phyloP scores from a whole-genome alignment of 2,888 invertebrate genomes.

The Parasteatoda lunata region DNA sequence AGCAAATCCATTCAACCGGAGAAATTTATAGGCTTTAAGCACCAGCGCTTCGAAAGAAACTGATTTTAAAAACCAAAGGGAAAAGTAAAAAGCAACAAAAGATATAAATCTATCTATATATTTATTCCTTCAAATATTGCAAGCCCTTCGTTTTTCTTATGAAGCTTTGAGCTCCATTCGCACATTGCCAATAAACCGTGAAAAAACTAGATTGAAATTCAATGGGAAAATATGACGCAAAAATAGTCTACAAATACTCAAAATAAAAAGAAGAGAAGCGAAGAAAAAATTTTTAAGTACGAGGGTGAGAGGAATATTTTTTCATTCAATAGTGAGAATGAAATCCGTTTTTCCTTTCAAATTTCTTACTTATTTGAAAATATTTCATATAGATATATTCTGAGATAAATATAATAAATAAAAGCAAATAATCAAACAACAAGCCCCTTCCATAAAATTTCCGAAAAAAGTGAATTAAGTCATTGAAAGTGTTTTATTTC shows the following conservation, averaged over 20 bases:
- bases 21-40: slow-evolving; percentile 51
- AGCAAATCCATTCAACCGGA: neutral
- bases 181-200: slow-evolving; percentile 61
- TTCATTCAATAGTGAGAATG: slow-evolving; percentile 13
- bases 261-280: slow-evolving; percentile 3
- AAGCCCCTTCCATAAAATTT: slow-evolving; percentile 14
- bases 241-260: slow-evolving; percentile 45
- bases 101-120: slow-evolving; percentile 28
- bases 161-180: slow-evolving; percentile 31
- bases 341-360: slow-evolving; percentile 58
- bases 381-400: slow-evolving; percentile 47
- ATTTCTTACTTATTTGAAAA: slow-evolving; percentile 64
- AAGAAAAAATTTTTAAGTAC: slow-evolving; percentile 26
- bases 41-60: slow-evolving; percentile 10
- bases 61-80: slow-evolving; percentile 39
- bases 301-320: slow-evolving; percentile 7
- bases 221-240: slow-evolving; percentile 55
- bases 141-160: slow-evolving; percentile 9
- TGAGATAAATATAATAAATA: slow-evolving; percentile 45
- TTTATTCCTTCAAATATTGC: slow-evolving; percentile 50
- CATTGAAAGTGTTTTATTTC: neutral
- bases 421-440: slow-evolving; percentile 38
- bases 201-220: slow-evolving; percentile 57
- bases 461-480: slow-evolving; percentile 6
- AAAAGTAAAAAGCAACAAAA: slow-evolving; percentile 39